phyloP scores from a whole-genome alignment of 1,140 invertebrate species.

The Zaprionus inermis region DNA sequence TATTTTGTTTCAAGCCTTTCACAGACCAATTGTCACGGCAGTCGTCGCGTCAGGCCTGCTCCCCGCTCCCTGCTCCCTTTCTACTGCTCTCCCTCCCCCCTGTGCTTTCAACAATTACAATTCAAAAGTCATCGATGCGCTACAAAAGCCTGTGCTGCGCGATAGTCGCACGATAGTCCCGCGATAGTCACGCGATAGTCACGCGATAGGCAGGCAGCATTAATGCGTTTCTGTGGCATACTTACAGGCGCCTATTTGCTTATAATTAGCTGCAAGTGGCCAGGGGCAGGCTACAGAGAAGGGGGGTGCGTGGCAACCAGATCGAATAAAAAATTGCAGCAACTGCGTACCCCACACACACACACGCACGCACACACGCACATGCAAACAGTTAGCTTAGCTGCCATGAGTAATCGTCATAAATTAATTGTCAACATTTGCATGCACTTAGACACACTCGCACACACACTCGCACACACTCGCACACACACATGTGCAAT shows the following conservation, averaged over 20 bases:
- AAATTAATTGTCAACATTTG: constrained; percentile 83
- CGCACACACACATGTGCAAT: constrained; percentile 35
- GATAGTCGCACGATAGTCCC: too few species aligned
- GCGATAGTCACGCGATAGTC: not conserved
- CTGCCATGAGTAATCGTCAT: constrained; percentile 82
- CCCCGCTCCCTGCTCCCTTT: not conserved
- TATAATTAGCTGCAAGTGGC: constrained; percentile 50
- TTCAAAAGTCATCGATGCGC: constrained; percentile 83
- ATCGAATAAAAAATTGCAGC: constrained; percentile 25
- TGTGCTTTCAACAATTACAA: constrained; percentile 80
- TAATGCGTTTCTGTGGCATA: constrained; percentile 25
- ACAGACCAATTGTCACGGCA: constrained; percentile 81
- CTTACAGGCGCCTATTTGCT: constrained; percentile 54
- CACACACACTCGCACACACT: constrained; percentile 26
- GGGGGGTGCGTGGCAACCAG: not conserved
- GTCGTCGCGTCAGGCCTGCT: constrained; percentile 41
- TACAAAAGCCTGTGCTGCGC: constrained; percentile 23
- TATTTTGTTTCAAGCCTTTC: constrained; percentile 79
- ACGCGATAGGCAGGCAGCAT: not conserved
- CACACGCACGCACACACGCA: constrained; percentile 4
- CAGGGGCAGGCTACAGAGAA: not conserved
- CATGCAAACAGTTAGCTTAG: constrained; percentile 74
- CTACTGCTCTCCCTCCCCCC: not conserved
- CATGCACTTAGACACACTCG: constrained; percentile 72
- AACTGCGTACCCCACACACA: constrained; percentile 2